These are phyloP conservation scores for Mythimna impura DNA, from an alignment of 2,888 invertebrate genomes.

Conservation along the genomic window DNA sequence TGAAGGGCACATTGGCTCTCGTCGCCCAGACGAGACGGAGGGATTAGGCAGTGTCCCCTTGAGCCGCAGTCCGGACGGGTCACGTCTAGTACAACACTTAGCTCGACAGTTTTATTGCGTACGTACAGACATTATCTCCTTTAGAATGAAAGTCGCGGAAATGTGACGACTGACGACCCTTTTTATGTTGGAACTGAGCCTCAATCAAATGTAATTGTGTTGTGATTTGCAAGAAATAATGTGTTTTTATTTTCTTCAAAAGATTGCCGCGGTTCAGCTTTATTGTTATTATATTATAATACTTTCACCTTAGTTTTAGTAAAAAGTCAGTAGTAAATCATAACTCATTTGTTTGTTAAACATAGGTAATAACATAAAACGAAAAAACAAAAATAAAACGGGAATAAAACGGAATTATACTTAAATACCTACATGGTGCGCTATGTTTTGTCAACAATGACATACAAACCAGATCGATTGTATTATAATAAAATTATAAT, in stretches of 20 bases:
- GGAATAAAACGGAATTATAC: no score
- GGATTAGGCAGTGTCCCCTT: slow-evolving; percentile 32
- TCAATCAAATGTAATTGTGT: slow-evolving; percentile 2
- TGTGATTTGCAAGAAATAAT: background rate
- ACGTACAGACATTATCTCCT: slow-evolving; percentile 5
- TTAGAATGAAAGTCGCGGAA: background rate
- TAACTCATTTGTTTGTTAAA: no score
- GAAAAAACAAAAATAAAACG: no score
- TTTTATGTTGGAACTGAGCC: background rate
- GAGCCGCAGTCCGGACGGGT: slow-evolving; percentile 8
- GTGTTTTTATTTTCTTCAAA: background rate
- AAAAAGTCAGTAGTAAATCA: no score
- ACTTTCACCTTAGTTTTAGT: no score
- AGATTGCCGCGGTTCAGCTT: background rate
- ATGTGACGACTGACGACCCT: background rate
- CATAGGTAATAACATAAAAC: no score
- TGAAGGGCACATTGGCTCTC: slow-evolving; percentile 30
- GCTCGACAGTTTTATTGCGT: slow-evolving; percentile 43
- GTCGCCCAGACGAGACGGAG: slow-evolving; percentile 42
- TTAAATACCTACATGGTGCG: no score
- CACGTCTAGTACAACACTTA: slow-evolving; percentile 28
- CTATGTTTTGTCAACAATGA: no score
- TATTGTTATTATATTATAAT: no score
- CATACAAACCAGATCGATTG: no score
- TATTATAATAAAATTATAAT: no score